A percentile compares a stretch with the other conserved stretches of the same genome.
Conservation (phyloP, 2,797 vertebrate species). For the Petrocephalus schoutedeni region DNA sequence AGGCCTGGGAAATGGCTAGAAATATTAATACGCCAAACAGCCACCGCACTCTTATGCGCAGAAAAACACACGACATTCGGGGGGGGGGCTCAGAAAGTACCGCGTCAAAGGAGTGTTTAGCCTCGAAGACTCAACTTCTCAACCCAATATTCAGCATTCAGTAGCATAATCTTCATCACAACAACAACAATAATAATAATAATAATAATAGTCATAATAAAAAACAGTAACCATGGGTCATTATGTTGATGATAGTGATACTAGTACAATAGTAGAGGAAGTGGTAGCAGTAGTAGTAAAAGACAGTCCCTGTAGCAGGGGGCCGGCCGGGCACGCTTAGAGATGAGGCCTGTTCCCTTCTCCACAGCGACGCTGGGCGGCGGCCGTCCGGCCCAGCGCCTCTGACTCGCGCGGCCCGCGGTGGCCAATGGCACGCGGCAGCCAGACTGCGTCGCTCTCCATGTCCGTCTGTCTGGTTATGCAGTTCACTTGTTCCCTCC, state of each 20-base stretch:
- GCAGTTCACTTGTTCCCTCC: constrained; percentile 35
- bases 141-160: constrained; percentile 45
- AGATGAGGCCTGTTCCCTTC: constrained; percentile 51
- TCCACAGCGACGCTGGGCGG: constrained; percentile 57
- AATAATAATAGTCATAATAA: constrained; percentile 9
- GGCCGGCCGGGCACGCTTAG: constrained; percentile 45
- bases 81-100: constrained; percentile 52
- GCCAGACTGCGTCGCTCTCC: constrained; percentile 53
- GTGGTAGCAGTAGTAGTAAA: constrained; percentile 57
- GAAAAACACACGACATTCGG: constrained; percentile 57
- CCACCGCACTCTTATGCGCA: constrained; percentile 63
- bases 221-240: constrained; percentile 40
- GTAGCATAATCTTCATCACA: constrained; percentile 32
- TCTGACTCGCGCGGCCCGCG: constrained; percentile 53
- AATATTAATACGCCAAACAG: constrained; percentile 54
- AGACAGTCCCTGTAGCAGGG: constrained; percentile 53
- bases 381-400: constrained; percentile 48
- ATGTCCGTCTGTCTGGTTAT: constrained; percentile 35
- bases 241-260: constrained; percentile 45
- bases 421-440: constrained; percentile 51
- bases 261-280: constrained; percentile 51
- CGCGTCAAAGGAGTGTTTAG: constrained; percentile 38
- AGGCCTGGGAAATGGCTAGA: constrained; percentile 35
- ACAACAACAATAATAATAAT: constrained; percentile 39
- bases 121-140: constrained; percentile 29